These are phyloP conservation scores for Tenebrosternarchus preto DNA, from an alignment of 2,113 vertebrate genomes.

Conservation along the genomic window DNA sequence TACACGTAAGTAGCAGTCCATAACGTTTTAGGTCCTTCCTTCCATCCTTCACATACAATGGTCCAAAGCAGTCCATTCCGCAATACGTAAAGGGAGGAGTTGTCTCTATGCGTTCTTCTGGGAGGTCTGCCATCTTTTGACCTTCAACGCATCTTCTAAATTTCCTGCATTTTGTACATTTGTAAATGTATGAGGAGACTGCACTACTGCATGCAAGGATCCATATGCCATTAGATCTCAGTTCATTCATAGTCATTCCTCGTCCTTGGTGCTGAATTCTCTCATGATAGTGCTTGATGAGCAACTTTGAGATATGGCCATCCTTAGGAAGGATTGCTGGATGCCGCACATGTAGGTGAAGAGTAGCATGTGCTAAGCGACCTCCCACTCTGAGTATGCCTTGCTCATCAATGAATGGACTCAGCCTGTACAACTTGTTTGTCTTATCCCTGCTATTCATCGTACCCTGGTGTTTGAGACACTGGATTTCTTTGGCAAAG, in stretches of 20 bases:
- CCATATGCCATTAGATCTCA: conserved; percentile 26
- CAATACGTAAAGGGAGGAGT: background rate
- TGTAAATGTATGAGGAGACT: conserved; percentile 37
- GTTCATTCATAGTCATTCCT: conserved; percentile 31
- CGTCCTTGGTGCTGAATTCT: conserved; percentile 34
- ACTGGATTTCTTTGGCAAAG: conserved; percentile 39
- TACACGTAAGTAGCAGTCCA: conserved; percentile 19
- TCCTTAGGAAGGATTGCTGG: conserved; percentile 25
- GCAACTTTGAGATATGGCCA: background rate
- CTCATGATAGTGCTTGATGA: conserved; percentile 32
- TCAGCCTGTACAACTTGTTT: conserved; percentile 35
- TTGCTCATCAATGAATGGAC: background rate
- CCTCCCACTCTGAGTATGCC: conserved; percentile 31
- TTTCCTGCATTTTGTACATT: background rate
- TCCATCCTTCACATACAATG: background rate
- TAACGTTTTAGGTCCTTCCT: background rate
- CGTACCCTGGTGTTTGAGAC: too few relatives aligned
- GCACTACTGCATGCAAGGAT: conserved; percentile 29
- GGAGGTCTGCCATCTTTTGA: conserved; percentile 13
- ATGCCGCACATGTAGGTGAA: conserved; percentile 18
- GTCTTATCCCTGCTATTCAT: background rate
- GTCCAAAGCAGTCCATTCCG: conserved; percentile 1
- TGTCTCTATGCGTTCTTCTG: background rate
- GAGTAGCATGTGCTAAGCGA: conserved; percentile 3
- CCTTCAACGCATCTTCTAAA: conserved; percentile 39